Percentiles rank a stretch among this genome's conserved stretches.
Evolutionary conservation across 1,140 invertebrate genomes (phyloP).

Genomic region (Tetragnatha versicolor): DNA sequence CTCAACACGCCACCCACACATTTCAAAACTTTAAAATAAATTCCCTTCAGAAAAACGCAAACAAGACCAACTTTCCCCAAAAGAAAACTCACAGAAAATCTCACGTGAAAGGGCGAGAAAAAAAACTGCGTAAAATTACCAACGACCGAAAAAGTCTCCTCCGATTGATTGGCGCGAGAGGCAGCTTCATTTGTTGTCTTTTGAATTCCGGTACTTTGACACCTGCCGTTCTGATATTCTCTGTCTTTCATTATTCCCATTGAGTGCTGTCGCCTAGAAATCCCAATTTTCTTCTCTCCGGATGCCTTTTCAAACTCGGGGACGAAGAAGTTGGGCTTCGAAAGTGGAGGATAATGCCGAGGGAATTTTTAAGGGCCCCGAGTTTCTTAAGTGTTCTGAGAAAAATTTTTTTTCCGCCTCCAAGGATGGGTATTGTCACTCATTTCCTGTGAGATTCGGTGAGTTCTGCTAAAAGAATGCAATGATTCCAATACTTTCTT

Average conservation of each 20-base stretch:
- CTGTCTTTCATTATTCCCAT: conserved; percentile 7
- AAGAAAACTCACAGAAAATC: too few relatives aligned
- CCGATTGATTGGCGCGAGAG: not conserved
- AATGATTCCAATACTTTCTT: too few relatives aligned
- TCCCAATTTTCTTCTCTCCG: not conserved
- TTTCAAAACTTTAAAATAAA: not conserved
- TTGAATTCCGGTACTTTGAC: not conserved
- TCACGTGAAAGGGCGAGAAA: not conserved
- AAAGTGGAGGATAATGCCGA: too few relatives aligned
- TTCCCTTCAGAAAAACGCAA: not conserved
- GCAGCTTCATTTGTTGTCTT: conserved; percentile 28
- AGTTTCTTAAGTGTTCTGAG: too few relatives aligned
- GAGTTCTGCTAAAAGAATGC: too few relatives aligned
- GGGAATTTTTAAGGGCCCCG: too few relatives aligned
- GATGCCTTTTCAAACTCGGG: not conserved
- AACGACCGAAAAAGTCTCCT: not conserved
- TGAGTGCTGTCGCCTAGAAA: not conserved
- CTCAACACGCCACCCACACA: too few relatives aligned
- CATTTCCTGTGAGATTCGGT: too few relatives aligned
- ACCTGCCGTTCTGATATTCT: not conserved
- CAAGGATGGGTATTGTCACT: too few relatives aligned
- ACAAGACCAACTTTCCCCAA: too few relatives aligned
- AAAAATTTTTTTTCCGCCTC: too few relatives aligned
- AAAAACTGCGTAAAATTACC: not conserved
- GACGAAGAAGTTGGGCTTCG: too few relatives aligned